These are phyloP conservation scores for Aythya baeri DNA, from an alignment of 2,113 vertebrate genomes.

Conservation along the genomic window DNA sequence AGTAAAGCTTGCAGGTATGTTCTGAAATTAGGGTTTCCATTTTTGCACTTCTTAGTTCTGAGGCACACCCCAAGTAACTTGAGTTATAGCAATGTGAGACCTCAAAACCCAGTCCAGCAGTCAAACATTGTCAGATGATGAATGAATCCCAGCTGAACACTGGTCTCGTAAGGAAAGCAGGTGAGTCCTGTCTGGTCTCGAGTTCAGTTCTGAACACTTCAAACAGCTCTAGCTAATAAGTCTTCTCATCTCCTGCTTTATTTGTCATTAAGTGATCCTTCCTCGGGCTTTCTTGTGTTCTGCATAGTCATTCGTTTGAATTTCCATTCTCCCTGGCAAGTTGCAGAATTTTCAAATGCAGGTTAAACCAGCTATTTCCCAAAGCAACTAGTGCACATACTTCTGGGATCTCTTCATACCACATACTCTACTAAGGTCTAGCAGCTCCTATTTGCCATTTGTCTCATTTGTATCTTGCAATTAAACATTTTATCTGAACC, in stretches of 20 bases:
- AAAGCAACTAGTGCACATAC: constrained; percentile 15
- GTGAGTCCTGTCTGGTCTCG: constrained; percentile 11
- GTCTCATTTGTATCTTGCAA: constrained; percentile 50
- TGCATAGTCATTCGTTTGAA: constrained; percentile 7
- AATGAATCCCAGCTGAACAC: background rate
- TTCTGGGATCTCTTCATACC: constrained; percentile 64
- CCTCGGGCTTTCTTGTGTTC: constrained; percentile 42
- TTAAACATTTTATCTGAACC: constrained; percentile 64
- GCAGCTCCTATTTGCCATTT: background rate
- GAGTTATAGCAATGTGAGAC: background rate
- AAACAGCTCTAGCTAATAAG: background rate
- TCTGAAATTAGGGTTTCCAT: background rate
- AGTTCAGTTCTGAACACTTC: background rate
- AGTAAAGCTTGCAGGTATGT: background rate
- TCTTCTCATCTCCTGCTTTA: background rate
- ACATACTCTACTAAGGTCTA: constrained; percentile 24
- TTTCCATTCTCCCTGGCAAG: constrained; percentile 52
- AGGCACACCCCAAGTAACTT: background rate
- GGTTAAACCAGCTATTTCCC: constrained; percentile 69
- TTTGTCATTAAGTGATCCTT: background rate
- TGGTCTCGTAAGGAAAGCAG: background rate
- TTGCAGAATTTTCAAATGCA: constrained; percentile 49
- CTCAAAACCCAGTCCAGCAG: background rate
- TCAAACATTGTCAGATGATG: background rate
- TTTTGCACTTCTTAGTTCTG: background rate